These are phyloP conservation scores for Pelobates cultripes DNA, from an alignment of 2,797 vertebrate genomes.

Conservation along the genomic window DNA sequence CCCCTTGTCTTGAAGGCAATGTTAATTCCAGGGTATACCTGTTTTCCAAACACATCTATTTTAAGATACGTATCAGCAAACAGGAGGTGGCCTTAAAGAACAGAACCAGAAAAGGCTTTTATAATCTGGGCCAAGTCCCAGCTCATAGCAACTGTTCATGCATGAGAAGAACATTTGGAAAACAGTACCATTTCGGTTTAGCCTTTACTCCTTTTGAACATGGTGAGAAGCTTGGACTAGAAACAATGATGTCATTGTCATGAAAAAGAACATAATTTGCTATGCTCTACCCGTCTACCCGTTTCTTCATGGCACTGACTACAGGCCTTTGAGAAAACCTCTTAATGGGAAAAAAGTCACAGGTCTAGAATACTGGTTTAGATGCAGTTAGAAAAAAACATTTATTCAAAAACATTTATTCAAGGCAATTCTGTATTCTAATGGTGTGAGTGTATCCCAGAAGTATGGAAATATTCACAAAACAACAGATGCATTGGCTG, in stretches of 20 bases:
- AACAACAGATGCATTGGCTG: no score
- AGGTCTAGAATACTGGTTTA: neutral
- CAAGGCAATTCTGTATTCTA: no score
- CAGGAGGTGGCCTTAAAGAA: neutral
- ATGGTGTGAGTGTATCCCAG: no score
- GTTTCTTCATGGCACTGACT: neutral
- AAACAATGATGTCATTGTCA: neutral
- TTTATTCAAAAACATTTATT: no score
- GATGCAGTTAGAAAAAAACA: no score
- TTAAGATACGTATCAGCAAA: constrained; percentile 10
- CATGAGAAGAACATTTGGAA: constrained; percentile 5
- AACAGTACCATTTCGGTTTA: neutral
- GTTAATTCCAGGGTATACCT: neutral
- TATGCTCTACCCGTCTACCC: neutral
- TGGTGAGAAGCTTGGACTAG: neutral
- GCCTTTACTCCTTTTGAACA: neutral
- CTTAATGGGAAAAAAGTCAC: neutral
- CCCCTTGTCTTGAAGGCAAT: no score
- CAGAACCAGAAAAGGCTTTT: constrained; percentile 22
- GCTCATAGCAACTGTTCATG: neutral
- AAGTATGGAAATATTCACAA: no score
- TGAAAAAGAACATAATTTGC: neutral
- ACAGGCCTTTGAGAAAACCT: neutral
- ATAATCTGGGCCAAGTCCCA: constrained; percentile 8
- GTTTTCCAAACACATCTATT: neutral